Conservation (phyloP, 2,888 invertebrate species). For the Stenolophus ochropezus region DNA sequence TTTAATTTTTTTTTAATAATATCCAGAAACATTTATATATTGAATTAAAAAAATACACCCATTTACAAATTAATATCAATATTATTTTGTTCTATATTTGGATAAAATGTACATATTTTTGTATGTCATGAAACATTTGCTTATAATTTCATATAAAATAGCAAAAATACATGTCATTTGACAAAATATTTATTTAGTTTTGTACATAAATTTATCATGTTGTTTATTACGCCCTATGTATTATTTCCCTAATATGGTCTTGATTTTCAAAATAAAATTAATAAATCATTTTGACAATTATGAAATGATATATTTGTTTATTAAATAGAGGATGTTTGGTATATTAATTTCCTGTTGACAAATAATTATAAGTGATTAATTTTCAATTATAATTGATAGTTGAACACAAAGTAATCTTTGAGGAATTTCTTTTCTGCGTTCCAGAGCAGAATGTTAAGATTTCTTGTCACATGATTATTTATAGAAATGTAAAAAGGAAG, state of each 20-base stretch:
- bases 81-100: not conserved
- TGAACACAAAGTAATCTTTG: too few relatives aligned
- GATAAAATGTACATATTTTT: not conserved
- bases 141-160: not conserved
- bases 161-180: not conserved
- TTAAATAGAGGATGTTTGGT: too few relatives aligned
- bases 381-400: too few relatives aligned
- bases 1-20: too few relatives aligned
- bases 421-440: not conserved
- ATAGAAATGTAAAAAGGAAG: conserved; percentile 34
- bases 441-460: not conserved
- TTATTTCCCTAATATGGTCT: not conserved
- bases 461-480: conserved; percentile 16
- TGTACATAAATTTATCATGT: not conserved
- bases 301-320: too few relatives aligned
- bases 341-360: too few relatives aligned
- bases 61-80: not conserved
- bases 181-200: not conserved
- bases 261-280: too few relatives aligned
- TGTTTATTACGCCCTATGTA: not conserved
- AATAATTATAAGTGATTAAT: too few relatives aligned
- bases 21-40: too few relatives aligned
- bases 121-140: not conserved
- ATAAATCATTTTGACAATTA: too few relatives aligned
- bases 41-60: too few relatives aligned